Conservation (phyloP, 2,888 invertebrate species). For the Bombylius discolor region DNA sequence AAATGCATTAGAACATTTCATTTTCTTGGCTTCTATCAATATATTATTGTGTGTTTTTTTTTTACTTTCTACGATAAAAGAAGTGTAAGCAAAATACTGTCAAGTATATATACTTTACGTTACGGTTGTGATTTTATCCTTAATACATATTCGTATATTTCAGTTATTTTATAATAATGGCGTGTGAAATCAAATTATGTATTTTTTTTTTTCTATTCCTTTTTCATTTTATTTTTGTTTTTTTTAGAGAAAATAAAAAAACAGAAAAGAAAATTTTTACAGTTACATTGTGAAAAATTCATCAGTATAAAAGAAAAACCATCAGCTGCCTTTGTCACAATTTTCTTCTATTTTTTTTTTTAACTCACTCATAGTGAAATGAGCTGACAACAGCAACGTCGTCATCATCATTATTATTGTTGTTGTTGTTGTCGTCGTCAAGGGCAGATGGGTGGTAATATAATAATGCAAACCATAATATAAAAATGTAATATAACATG, state of each 20-base stretch:
- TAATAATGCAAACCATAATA: neutral
- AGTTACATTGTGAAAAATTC: neutral
- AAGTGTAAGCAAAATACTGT: no score
- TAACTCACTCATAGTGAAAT: constrained; percentile 1
- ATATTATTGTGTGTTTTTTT: no score
- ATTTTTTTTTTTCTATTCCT: no score
- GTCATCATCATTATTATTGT: no score
- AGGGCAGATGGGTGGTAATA: constrained; percentile 6
- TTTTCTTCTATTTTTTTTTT: constrained; percentile 1
- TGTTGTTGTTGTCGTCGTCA: neutral
- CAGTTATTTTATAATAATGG: neutral
- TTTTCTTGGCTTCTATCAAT: no score
- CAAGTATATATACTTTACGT: no score
- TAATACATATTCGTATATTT: neutral
- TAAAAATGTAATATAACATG: neutral
- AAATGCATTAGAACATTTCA: no score
- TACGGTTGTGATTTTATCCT: neutral
- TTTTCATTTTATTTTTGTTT: no score
- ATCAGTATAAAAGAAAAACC: constrained; percentile 1
- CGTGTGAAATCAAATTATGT: neutral
- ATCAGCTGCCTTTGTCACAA: constrained; percentile 7
- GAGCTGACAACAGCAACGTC: constrained; percentile 7
- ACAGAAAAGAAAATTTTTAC: no score
- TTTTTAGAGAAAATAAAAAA: no score
- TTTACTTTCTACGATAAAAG: no score